A percentile compares a stretch with the other conserved stretches of the same genome.
Evolutionary conservation across 2,113 vertebrate genomes (phyloP).

Genomic region (Apodemus sylvaticus): DNA sequence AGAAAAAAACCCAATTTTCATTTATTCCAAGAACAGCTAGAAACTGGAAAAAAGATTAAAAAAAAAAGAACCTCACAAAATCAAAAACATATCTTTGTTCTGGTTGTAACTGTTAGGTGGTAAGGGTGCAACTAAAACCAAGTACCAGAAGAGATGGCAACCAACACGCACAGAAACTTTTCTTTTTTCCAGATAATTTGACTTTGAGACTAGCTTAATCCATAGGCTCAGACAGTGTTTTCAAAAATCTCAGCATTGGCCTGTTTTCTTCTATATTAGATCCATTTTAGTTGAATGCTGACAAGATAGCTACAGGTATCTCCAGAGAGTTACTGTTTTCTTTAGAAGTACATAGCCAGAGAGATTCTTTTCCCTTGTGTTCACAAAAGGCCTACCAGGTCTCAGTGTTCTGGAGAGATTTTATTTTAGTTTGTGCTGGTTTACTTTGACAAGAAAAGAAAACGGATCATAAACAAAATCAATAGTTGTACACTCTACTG

Average conservation of each 20-base stretch:
- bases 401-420: background rate
- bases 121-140: background rate
- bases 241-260: background rate
- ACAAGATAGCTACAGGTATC: background rate
- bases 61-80: background rate
- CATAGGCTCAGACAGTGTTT: background rate
- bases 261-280: background rate
- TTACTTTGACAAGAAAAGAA: background rate
- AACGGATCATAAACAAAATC: background rate
- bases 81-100: background rate
- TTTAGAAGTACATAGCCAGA: background rate
- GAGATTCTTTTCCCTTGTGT: background rate
- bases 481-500: rapidly evolving
- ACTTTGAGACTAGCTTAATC: background rate
- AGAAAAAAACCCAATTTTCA: background rate
- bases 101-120: background rate
- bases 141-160: background rate
- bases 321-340: background rate
- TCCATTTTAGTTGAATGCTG: background rate
- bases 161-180: background rate
- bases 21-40: background rate
- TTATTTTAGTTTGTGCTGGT: background rate
- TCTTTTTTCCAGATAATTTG: background rate
- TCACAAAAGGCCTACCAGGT: background rate
- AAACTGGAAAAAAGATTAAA: background rate